Conservation (phyloP, 1,140 invertebrate genomes). For the Elysia chlorotica region DNA sequence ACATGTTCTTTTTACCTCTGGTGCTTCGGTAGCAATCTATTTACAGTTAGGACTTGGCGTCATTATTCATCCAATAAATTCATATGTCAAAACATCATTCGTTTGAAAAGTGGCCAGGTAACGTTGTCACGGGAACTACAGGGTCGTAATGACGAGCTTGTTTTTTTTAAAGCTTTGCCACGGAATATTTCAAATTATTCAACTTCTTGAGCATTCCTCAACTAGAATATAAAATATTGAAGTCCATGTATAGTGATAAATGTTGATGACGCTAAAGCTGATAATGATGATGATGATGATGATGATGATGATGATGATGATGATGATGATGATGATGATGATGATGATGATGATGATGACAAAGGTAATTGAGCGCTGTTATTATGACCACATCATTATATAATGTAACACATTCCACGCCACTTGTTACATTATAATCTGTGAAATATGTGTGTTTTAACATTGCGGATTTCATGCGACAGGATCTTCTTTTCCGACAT, state of each 20-base stretch:
- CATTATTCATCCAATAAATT: no score
- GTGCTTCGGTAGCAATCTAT: no score
- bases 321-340: not conserved
- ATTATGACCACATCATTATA: no score
- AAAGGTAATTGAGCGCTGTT: not conserved
- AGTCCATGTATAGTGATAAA: not conserved
- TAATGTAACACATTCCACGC: no score
- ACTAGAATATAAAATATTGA: slow-evolving; percentile 2
- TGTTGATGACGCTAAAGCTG: slow-evolving; percentile 13
- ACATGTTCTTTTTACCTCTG: no score
- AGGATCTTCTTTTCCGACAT: no score
- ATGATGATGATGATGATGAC: not conserved
- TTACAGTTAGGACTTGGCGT: no score
- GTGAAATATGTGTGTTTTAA: no score
- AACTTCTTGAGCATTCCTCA: not conserved
- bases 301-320: slow-evolving; percentile 3
- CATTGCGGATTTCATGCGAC: no score
- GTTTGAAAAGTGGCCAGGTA: not conserved
- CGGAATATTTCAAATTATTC: not conserved
- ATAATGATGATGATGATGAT: slow-evolving; percentile 13
- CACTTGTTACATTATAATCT: no score
- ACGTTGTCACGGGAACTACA: not conserved
- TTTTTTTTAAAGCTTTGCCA: not conserved
- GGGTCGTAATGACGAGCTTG: not conserved
- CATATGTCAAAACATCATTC: not conserved